A percentile compares a stretch with the other conserved stretches of the same genome.
Conservation (phyloP, 2,113 vertebrate genomes). For the Bucco capensis region DNA sequence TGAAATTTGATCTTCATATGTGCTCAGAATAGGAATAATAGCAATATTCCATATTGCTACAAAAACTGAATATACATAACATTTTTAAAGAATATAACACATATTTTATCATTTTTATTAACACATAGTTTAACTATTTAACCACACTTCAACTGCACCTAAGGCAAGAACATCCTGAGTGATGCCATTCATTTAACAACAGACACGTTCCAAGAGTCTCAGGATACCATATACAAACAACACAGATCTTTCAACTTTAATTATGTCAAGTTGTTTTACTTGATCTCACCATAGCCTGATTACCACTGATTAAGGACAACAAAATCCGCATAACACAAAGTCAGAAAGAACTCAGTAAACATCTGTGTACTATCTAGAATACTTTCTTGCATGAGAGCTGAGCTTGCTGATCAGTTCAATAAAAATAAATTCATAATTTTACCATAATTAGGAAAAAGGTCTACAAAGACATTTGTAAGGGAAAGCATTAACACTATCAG, state of each 20-base stretch:
- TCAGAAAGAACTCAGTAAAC: neutral
- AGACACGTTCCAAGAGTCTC: neutral
- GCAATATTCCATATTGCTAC: neutral
- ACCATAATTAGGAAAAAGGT: neutral
- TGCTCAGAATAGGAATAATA: neutral
- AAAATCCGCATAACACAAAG: neutral
- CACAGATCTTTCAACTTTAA: neutral
- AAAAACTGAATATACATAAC: neutral
- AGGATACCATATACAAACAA: neutral
- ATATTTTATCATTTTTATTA: neutral
- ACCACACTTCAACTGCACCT: neutral
- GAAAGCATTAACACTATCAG: neutral
- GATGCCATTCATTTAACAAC: neutral
- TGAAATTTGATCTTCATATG: constrained; percentile 6
- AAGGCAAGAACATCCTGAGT: neutral
- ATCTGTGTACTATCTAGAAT: neutral
- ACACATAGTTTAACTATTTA: neutral
- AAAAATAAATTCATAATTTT: neutral
- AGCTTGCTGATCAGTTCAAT: neutral
- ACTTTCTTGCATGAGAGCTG: neutral
- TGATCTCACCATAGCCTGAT: neutral
- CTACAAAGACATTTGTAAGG: neutral
- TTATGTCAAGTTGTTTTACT: neutral
- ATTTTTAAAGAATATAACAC: neutral
- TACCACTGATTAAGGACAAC: neutral